Evolutionary conservation across 2,888 invertebrate genomes (phyloP), one percentile per base, ranked within the genome.

Genomic region (Drosophila kuntzei): DNA sequence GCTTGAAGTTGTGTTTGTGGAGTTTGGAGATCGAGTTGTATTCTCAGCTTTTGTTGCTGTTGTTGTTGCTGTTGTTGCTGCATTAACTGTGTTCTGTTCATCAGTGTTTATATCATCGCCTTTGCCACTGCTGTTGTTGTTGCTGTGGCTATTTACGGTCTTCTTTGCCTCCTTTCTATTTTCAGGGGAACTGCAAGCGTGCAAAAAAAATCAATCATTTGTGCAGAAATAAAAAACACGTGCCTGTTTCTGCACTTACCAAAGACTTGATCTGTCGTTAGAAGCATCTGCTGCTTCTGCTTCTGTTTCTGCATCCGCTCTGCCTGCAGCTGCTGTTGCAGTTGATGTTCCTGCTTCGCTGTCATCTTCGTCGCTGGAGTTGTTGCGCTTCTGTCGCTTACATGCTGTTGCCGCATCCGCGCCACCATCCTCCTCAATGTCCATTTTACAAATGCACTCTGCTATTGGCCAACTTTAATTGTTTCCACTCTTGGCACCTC

Each of bases 301-400:
- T 41, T 11, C 18, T 27, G 20, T 22, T 11, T 20, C 20, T 20
- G 4, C 22, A 22, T 4, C 27, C 16, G 8, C 27, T 27, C 27
- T 27, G 27, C 18, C 39, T 27, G 32, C 11, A 29, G 18, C 22
- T 44, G 25, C 46, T 18, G 34, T 20, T 53, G 16, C n/a, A 12
- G n/a, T 12, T 20, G 29, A 16, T 14, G 53, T n/a, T 41, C 18
- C 44, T 18, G 36, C 32, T 54, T 61, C 58, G 39, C 27, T 34
- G 18, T 20, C 41, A 54, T 39, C 16, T 34, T 50, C 60, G 5
- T 66, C 67, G 5, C 60, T 29, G 22, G 63, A 54, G 37, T 54
- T 60, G 29, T 65, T 59, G 3, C 75, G 69, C 27, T 76, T 76
- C 11, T 60, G 80, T 18, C 89, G 77, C 43, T 90, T 90, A 54